Evolutionary conservation across 1,140 invertebrate species (phyloP).

Genomic region (Megalonaias nervosa): DNA sequence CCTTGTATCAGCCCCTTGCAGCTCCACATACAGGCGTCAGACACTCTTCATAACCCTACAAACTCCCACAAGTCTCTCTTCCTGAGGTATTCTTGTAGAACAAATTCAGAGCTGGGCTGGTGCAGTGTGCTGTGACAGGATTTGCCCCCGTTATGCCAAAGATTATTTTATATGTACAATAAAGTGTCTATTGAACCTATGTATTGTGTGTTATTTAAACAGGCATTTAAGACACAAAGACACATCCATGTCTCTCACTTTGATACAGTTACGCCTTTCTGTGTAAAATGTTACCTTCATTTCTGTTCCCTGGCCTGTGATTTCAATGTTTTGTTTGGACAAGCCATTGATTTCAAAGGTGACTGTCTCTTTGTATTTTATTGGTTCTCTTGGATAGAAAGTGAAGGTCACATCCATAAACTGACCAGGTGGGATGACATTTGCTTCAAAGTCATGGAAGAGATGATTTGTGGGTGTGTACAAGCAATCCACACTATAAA

Average conservation of each 20-base stretch:
- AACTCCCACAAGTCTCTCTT: no score
- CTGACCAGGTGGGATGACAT: constrained; percentile 59
- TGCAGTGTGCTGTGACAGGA: no score
- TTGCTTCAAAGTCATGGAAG: constrained; percentile 67
- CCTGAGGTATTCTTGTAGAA: no score
- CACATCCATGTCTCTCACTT: not conserved
- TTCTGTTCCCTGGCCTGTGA: constrained; percentile 66
- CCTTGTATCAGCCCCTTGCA: no score
- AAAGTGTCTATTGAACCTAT: no score
- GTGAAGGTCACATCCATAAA: constrained; percentile 61
- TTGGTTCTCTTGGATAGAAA: constrained; percentile 67
- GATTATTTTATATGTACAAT: no score
- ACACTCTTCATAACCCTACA: no score
- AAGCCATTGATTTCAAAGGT: constrained; percentile 71
- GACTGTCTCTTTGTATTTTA: constrained; percentile 64
- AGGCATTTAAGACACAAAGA: no score
- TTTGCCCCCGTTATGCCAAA: no score
- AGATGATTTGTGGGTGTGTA: constrained; percentile 62
- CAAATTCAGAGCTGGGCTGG: no score
- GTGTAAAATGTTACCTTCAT: constrained; percentile 60
- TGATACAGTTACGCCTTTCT: not conserved
- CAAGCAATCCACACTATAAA: constrained; percentile 68
- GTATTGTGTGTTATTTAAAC: no score
- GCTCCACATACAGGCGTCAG: no score
- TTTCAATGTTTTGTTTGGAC: constrained; percentile 63